Evolutionary conservation across 2,797 vertebrate species (phyloP).

Genomic region (Rhabdomys pumilio): DNA sequence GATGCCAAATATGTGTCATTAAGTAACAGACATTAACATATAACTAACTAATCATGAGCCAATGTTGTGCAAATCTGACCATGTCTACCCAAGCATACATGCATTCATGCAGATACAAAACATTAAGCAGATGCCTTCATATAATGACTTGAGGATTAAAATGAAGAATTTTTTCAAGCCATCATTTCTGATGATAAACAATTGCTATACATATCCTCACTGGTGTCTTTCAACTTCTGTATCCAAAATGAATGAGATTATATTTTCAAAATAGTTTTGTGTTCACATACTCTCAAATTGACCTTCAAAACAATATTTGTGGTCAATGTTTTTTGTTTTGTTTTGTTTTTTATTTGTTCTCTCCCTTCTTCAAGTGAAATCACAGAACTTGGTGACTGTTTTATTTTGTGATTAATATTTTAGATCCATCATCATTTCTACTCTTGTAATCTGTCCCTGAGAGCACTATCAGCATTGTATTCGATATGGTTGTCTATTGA

Average conservation of each 20-base stretch:
- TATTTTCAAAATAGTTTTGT: neutral
- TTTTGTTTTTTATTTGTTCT: neutral
- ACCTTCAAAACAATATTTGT: neutral
- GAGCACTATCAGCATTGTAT: neutral
- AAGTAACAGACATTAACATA: conserved; percentile 3
- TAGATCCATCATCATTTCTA: conserved; percentile 46
- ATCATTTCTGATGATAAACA: neutral
- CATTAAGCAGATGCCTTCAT: neutral
- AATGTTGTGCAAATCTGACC: neutral
- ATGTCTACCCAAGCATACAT: neutral
- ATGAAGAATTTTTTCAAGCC: conserved; percentile 35
- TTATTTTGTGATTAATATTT: neutral
- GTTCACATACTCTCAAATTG: neutral
- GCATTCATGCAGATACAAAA: neutral
- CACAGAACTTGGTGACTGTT: neutral
- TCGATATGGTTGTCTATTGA: conserved; percentile 16
- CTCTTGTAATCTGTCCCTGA: neutral
- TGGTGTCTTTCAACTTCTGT: neutral
- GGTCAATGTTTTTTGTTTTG: neutral
- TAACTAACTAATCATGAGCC: neutral
- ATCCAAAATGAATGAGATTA: neutral
- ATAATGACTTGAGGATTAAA: neutral
- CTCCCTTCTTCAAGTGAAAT: conserved; percentile 35
- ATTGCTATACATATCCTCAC: neutral
- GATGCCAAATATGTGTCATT: neutral